Conservation (phyloP, 2,888 invertebrate species). For the Hermaeophaga mercurialis region DNA sequence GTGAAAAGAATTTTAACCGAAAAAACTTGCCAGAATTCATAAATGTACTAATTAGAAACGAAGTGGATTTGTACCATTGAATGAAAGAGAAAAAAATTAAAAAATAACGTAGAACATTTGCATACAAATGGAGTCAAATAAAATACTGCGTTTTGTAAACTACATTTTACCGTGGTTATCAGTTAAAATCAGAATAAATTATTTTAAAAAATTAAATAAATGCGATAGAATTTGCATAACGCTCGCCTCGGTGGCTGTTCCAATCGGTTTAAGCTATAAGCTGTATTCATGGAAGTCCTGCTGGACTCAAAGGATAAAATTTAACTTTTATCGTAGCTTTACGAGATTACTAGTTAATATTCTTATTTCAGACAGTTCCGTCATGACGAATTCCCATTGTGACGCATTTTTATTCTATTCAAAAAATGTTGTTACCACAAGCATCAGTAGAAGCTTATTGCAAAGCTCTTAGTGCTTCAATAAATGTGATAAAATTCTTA, state of each 20-base stretch:
- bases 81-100: constrained; percentile 18
- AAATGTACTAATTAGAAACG: constrained; percentile 34
- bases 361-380: too few relatives aligned
- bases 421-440: too few relatives aligned
- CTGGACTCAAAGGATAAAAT: neutral
- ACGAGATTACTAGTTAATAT: too few relatives aligned
- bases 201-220: constrained; percentile 29
- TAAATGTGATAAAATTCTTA: too few relatives aligned
- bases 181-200: constrained; percentile 36
- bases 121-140: constrained; percentile 37
- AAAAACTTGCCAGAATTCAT: constrained; percentile 19
- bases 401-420: too few relatives aligned
- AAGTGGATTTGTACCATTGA: constrained; percentile 27
- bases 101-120: constrained; percentile 16
- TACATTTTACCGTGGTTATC: constrained; percentile 35
- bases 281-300: neutral
- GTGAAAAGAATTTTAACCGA: constrained; percentile 14
- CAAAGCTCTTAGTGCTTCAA: too few relatives aligned
- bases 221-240: constrained; percentile 32
- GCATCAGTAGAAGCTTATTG: too few relatives aligned
- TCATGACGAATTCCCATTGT: too few relatives aligned
- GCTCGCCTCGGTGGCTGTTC: constrained; percentile 11
- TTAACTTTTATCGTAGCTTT: neutral
- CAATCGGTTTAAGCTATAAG: constrained; percentile 14
- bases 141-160: constrained; percentile 37